A percentile compares a stretch with the other conserved stretches of the same genome.
Evolutionary conservation across 2,113 vertebrate genomes (phyloP).

Genomic region (Coptodon bakossiorum): DNA sequence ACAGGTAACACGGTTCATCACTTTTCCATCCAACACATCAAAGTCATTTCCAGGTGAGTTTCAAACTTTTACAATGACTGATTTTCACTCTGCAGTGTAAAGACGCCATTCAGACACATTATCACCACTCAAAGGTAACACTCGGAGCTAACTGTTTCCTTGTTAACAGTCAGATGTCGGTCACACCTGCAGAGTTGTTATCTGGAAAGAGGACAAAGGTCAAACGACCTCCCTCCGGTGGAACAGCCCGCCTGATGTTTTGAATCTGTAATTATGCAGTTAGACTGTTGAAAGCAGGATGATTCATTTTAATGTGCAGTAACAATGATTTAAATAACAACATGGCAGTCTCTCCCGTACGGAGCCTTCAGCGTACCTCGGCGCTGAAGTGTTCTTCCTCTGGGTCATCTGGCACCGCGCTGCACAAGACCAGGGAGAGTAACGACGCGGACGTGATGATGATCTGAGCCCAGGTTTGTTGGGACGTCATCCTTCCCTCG

Average conservation of each 20-base stretch:
- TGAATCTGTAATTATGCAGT: neutral
- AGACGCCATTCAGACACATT: neutral
- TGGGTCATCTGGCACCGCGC: neutral
- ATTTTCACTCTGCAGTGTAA: neutral
- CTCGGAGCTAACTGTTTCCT: fast-evolving
- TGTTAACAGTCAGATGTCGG: neutral
- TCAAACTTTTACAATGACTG: neutral
- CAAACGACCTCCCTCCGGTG: neutral
- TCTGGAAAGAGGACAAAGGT: neutral
- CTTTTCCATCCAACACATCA: neutral
- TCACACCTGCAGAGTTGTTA: neutral
- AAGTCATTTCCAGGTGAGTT: neutral
- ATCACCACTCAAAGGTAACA: fast-evolving
- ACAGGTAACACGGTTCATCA: neutral
- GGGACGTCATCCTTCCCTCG: conserved; percentile 25
- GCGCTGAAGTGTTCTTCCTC: conserved; percentile 59
- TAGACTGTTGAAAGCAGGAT: neutral
- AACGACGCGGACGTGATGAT: neutral
- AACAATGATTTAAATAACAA: neutral
- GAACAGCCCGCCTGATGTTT: neutral
- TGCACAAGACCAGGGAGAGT: neutral
- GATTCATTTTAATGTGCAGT: fast-evolving
- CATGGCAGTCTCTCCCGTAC: neutral
- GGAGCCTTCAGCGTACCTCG: conserved; percentile 51
- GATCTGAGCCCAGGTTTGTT: neutral